Conservation (phyloP, 1,140 invertebrate species). For the Drusus annulatus region DNA sequence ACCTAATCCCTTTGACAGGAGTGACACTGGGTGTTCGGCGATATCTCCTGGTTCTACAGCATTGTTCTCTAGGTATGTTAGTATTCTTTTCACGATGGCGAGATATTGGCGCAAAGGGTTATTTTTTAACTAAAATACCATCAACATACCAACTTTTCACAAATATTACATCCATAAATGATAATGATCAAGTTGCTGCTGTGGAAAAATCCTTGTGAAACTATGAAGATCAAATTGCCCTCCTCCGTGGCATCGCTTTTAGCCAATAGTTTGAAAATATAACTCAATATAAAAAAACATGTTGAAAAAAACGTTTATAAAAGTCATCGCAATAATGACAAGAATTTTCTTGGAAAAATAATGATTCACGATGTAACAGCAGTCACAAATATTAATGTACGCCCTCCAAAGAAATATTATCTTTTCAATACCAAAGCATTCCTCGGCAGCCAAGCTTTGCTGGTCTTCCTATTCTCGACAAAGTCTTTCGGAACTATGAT, state of each 20-base stretch:
- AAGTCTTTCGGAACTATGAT: not conserved
- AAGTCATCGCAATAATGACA: not conserved
- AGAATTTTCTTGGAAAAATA: slow-evolving; percentile 16
- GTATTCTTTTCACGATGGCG: too few relatives aligned
- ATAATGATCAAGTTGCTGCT: not conserved
- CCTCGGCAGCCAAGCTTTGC: not conserved
- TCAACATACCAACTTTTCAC: slow-evolving; percentile 9
- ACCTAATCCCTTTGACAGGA: too few relatives aligned
- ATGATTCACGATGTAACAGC: not conserved
- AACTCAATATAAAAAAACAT: not conserved
- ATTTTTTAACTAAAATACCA: too few relatives aligned
- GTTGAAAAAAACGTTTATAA: not conserved
- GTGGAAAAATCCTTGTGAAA: not conserved
- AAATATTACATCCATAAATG: slow-evolving; percentile 6
- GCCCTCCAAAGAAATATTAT: not conserved
- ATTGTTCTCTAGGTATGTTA: too few relatives aligned
- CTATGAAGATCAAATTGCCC: too few relatives aligned
- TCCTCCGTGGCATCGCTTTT: not conserved
- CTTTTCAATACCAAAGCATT: not conserved
- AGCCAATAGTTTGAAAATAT: not conserved
- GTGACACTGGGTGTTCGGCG: too few relatives aligned
- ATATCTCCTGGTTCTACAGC: too few relatives aligned
- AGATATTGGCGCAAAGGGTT: too few relatives aligned
- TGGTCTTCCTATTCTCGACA: not conserved
- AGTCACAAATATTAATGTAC: slow-evolving; percentile 18